Conservation (phyloP, 2,888 invertebrate species). For the Phrixothrix hirtus region DNA sequence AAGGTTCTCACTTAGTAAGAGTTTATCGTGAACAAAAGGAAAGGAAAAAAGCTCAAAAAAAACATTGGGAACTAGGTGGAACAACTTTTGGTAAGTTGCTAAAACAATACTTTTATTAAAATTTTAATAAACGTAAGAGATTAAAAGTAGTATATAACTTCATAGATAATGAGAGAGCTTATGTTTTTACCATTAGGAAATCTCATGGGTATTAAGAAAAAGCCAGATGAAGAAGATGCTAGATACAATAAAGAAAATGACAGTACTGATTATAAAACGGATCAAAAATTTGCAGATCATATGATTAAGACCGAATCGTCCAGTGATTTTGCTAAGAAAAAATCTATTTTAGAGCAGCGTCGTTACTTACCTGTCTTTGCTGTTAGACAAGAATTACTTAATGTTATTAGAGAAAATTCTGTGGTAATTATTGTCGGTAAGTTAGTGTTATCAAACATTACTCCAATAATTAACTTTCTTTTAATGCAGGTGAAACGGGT, state of each 20-base stretch:
- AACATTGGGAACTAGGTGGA: constrained; percentile 98
- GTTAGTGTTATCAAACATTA: constrained; percentile 33
- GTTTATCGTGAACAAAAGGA: constrained; percentile 95
- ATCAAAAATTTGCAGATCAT: constrained; percentile 96
- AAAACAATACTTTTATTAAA: too few species aligned
- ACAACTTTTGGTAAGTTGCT: constrained; percentile 88
- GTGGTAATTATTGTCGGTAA: constrained; percentile 91
- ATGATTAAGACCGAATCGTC: constrained; percentile 77
- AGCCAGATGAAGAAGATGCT: constrained; percentile 76
- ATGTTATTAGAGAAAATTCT: constrained; percentile 89
- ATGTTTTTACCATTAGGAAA: too few species aligned
- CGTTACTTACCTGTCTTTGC: constrained; percentile 94
- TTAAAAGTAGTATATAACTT: too few species aligned
- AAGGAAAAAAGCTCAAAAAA: constrained; percentile 93
- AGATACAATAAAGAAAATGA: constrained; percentile 68
- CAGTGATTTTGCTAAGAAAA: constrained; percentile 85
- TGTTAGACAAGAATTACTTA: constrained; percentile 88
- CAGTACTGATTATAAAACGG: constrained; percentile 84
- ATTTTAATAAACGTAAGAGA: too few species aligned
- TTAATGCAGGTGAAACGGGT: constrained; percentile 77
- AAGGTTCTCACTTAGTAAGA: constrained; percentile 89
- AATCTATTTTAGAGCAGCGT: constrained; percentile 83
- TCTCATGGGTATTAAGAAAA: constrained; percentile 90
- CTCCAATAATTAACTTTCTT: background rate
- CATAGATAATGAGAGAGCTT: too few species aligned